These are phyloP conservation scores for Ciconia boyciana DNA, from an alignment of 2,113 vertebrate species.

Conservation along the genomic window DNA sequence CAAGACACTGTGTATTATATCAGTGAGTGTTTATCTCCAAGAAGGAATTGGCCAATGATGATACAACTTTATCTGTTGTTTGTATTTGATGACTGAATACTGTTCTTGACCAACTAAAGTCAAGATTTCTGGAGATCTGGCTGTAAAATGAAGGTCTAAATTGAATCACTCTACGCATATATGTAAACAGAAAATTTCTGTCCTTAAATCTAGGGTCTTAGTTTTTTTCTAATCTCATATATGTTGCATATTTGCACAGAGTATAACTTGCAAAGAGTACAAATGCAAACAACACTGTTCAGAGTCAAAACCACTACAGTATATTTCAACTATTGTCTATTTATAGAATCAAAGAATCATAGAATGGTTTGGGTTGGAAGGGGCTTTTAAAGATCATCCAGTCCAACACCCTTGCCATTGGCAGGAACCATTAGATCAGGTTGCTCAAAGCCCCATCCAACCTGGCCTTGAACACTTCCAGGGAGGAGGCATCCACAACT, in stretches of 20 bases:
- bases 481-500: rapidly evolving
- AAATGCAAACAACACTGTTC: neutral
- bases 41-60: neutral
- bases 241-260: neutral
- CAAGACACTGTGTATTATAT: neutral
- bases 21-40: neutral
- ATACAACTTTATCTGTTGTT: neutral
- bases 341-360: neutral
- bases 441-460: neutral
- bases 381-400: too few relatives aligned
- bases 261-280: neutral
- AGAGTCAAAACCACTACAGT: neutral
- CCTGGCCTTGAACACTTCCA: neutral
- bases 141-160: neutral
- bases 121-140: neutral
- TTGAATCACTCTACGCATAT: neutral
- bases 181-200: neutral
- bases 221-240: neutral
- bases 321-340: neutral
- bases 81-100: neutral
- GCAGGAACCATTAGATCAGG: neutral
- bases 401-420: rapidly evolving
- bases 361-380: neutral
- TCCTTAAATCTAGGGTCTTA: neutral
- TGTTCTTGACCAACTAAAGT: neutral